A percentile compares a stretch with the other conserved stretches of the same genome.
Conservation (phyloP, 2,888 invertebrate species). For the Eristalis tenax region DNA sequence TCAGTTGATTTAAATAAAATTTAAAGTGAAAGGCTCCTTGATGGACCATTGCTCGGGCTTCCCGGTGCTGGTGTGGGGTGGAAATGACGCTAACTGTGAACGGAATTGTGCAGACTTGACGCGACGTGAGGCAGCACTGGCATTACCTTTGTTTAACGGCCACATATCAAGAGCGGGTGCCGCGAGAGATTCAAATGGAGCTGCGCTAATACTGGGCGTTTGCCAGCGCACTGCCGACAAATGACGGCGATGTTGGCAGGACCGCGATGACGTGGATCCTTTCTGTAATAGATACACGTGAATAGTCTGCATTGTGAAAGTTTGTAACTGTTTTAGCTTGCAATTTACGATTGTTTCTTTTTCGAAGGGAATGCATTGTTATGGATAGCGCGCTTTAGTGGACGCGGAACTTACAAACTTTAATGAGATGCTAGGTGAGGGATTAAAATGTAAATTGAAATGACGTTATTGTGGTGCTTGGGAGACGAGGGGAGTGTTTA, state of each 20-base stretch:
- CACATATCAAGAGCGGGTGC: conserved; percentile 19
- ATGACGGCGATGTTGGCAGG: conserved; percentile 34
- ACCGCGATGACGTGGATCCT: conserved; percentile 24
- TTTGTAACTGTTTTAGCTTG: conserved; percentile 20
- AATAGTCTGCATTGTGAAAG: conserved; percentile 35
- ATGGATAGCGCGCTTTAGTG: background rate
- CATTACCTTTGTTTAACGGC: conserved; percentile 38
- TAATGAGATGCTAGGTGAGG: conserved; percentile 31
- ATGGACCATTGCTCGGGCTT: conserved; percentile 42
- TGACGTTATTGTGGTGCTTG: conserved; percentile 4
- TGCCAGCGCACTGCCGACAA: background rate
- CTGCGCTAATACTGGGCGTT: conserved; percentile 11
- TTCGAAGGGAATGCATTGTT: background rate
- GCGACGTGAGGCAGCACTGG: background rate
- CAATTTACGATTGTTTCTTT: conserved; percentile 2
- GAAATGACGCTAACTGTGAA: conserved; percentile 28
- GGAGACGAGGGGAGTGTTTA: background rate
- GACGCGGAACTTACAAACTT: conserved; percentile 7
- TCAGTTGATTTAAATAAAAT: conserved; percentile 69
- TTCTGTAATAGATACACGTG: conserved; percentile 49
- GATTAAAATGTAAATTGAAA: conserved; percentile 31
- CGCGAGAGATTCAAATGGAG: conserved; percentile 19
- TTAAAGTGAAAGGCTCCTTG: conserved; percentile 67
- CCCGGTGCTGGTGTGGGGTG: conserved; percentile 18
- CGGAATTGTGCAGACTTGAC: conserved; percentile 26